These are phyloP conservation scores for Uropetala carovei DNA, from an alignment of 2,888 invertebrate species.

Conservation along the genomic window DNA sequence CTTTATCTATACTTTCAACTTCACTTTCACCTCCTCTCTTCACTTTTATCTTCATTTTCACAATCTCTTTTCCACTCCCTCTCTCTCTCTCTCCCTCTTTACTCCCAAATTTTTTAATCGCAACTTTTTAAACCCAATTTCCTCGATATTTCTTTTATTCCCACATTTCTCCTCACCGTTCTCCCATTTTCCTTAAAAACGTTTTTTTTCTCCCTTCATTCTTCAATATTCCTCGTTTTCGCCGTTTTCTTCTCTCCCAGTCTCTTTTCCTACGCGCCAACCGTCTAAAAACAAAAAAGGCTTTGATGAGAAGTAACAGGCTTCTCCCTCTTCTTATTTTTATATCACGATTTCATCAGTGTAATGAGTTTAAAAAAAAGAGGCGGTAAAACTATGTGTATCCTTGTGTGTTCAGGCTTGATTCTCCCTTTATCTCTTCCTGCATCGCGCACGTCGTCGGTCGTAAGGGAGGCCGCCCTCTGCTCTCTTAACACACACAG, in stretches of 20 bases:
- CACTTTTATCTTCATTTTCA: no score
- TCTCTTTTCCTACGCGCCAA: no score
- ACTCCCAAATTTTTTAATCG: no score
- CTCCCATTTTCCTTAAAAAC: neutral
- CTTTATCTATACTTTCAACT: no score
- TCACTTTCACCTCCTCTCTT: no score
- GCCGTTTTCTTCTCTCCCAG: neutral
- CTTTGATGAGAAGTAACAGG: neutral
- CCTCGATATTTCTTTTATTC: neutral
- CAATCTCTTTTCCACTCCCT: no score
- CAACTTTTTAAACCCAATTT: neutral
- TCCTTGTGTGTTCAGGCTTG: neutral
- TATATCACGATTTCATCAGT: neutral
- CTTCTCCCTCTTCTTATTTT: neutral
- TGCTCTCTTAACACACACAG: neutral
- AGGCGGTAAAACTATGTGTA: neutral
- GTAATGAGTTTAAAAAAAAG: neutral
- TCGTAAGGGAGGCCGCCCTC: neutral
- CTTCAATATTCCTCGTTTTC: neutral
- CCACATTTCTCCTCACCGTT: neutral
- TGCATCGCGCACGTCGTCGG: neutral
- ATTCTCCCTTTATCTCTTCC: neutral
- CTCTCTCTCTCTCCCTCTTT: no score
- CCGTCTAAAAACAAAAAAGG: neutral
- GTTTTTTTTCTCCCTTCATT: neutral